Conservation (phyloP, 2,888 invertebrate genomes). For the Eutolmus rufibarbis region DNA sequence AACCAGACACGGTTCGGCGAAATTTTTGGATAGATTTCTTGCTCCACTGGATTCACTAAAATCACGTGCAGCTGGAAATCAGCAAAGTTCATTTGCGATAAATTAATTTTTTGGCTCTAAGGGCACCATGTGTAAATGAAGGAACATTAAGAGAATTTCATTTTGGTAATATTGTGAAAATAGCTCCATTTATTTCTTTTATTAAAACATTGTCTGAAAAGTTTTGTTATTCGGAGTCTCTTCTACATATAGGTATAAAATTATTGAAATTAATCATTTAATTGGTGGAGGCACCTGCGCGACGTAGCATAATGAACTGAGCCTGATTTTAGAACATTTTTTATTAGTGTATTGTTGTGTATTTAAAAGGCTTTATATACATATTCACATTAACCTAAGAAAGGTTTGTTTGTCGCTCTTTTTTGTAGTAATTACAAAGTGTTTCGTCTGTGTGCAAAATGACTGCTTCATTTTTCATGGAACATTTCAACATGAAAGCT, state of each 20-base stretch:
- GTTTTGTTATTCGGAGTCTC: background rate
- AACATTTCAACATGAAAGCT: background rate
- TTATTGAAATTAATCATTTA: background rate
- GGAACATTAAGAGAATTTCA: background rate
- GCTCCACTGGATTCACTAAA: background rate
- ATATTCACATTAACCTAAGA: background rate
- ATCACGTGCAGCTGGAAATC: background rate
- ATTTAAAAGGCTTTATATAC: background rate
- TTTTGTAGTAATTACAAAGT: too few relatives aligned
- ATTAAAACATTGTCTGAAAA: background rate
- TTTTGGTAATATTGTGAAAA: background rate
- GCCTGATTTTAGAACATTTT: background rate
- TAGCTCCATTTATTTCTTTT: background rate
- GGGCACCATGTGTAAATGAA: background rate
- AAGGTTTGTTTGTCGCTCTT: background rate
- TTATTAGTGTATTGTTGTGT: too few relatives aligned
- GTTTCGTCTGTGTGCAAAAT: too few relatives aligned
- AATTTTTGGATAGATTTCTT: background rate
- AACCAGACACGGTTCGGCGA: too few relatives aligned
- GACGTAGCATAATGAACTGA: background rate
- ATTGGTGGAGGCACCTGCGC: background rate
- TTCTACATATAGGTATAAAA: background rate
- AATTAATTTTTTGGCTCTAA: background rate
- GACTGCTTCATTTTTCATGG: too few relatives aligned
- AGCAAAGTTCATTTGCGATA: conserved; percentile 12